Percentiles rank a stretch among this genome's conserved stretches.
Evolutionary conservation across 2,888 invertebrate species (phyloP).

Genomic region (Hemistola chrysoprasaria): DNA sequence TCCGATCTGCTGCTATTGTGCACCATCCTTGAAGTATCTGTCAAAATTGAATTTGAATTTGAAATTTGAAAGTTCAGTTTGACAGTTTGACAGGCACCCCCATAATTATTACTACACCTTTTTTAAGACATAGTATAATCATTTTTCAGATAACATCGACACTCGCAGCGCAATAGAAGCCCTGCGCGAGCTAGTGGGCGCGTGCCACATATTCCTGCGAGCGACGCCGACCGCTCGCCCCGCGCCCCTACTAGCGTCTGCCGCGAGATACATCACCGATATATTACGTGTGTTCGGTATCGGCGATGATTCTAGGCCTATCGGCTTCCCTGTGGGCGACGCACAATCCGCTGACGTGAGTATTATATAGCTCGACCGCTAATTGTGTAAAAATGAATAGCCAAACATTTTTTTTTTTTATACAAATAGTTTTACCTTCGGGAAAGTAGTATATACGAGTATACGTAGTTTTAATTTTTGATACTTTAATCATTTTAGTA

Average conservation of each 20-base stretch:
- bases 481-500: too few relatives aligned
- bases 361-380: constrained; percentile 20
- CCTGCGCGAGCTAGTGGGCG: constrained; percentile 91
- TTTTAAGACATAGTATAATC: background rate
- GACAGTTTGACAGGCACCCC: too few relatives aligned
- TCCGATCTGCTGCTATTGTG: too few relatives aligned
- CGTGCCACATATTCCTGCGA: constrained; percentile 92
- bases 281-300: constrained; percentile 90
- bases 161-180: constrained; percentile 93
- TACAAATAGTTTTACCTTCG: too few relatives aligned
- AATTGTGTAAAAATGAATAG: too few relatives aligned
- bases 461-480: too few relatives aligned
- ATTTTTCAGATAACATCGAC: constrained; percentile 91
- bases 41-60: too few relatives aligned
- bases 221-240: constrained; percentile 75
- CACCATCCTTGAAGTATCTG: too few relatives aligned
- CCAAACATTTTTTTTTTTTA: too few relatives aligned
- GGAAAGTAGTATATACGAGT: too few relatives aligned
- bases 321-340: constrained; percentile 87
- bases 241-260: constrained; percentile 87
- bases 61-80: too few relatives aligned
- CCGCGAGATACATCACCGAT: constrained; percentile 93
- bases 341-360: constrained; percentile 61
- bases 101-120: too few relatives aligned
- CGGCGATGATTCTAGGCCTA: constrained; percentile 79